Evolutionary conservation across 2,888 invertebrate species (phyloP), one percentile per base, ranked within the genome.

Genomic region (Gonocerus acuteangulatus): DNA sequence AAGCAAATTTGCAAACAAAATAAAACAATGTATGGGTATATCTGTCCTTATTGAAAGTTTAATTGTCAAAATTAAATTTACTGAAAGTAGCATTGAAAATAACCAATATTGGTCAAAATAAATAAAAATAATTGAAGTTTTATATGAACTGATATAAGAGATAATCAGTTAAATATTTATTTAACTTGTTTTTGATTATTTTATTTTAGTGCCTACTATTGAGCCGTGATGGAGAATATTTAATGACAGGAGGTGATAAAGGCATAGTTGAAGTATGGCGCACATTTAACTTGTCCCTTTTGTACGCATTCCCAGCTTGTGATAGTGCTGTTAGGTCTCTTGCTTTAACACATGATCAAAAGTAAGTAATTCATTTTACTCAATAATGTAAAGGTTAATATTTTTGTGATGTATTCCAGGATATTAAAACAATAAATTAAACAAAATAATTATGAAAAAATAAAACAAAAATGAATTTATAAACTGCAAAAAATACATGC

Each of bases 191-290:
- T n/a, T n/a, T n/a, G n/a, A n/a, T n/a, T n/a, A n/a, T 15, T 13
- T 39, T 39, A 4, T 39, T 39, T 9, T n/a, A 92, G 91, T 91
- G 92, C 78, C 82, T 93, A 81, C 81, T 89, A 71, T 78, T 97
- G 73, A 96, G 95, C 68, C 87, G 97, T 62, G 97, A 99, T 79
- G 99, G 99, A 67, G 97, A 99, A 79, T 99, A 97, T 78, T 81
- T 99, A 75, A 93, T 96, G 84, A 89, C 95, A 69, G 97, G 95
- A 67, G 96, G 96, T 15, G 95, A 94, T 74, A 89, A 88, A 72
- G 97, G 97, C 67, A 90, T 95, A 69, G 96, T 97, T 69, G 95
- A 96, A 79, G 95, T 99, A 67, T 95, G 96, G 95, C 83, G 97
- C 73, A 93, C 96, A 60, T 95, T 94, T 79, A 96, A 95, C 72